Evolutionary conservation across 2,888 invertebrate genomes (phyloP).

Genomic region (Apomyelois bistriatella): DNA sequence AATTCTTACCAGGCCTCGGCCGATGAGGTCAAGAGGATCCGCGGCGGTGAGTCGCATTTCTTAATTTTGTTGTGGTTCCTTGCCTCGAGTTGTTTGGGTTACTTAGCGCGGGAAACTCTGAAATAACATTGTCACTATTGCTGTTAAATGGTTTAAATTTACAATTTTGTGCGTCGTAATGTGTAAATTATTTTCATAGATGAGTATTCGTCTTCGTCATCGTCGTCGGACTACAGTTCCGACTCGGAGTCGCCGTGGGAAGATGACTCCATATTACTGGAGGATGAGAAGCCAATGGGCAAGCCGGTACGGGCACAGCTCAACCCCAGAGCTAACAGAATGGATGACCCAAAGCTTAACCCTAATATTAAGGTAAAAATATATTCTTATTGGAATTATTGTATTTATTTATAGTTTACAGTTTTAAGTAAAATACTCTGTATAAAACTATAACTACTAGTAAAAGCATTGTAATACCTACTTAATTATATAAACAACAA

Average conservation of each 20-base stretch:
- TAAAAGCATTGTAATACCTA: too few relatives aligned
- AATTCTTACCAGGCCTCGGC: conserved; percentile 72
- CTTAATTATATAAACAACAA: too few relatives aligned
- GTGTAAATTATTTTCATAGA: conserved; percentile 30
- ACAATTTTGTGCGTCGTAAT: not conserved
- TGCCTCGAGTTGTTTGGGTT: conserved; percentile 19
- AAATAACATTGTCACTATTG: not conserved
- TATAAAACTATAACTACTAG: not conserved
- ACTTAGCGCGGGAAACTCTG: conserved; percentile 51
- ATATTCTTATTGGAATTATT: not conserved
- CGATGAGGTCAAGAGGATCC: conserved; percentile 73
- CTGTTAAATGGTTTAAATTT: not conserved
- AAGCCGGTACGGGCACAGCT: conserved; percentile 50
- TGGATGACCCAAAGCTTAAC: conserved; percentile 66
- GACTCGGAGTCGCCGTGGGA: conserved; percentile 68
- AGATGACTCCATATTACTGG: conserved; percentile 61
- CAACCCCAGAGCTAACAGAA: conserved; percentile 62
- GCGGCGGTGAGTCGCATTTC: conserved; percentile 54
- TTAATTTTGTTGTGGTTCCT: conserved; percentile 14
- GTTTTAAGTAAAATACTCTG: too few relatives aligned
- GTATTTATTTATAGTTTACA: not conserved
- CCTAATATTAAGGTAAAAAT: conserved; percentile 49
- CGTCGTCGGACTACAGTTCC: conserved; percentile 65
- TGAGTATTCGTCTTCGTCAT: conserved; percentile 65
- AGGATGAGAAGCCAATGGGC: conserved; percentile 38